Conservation (phyloP, 2,888 invertebrate species). For the Epsilonema sp. region DNA sequence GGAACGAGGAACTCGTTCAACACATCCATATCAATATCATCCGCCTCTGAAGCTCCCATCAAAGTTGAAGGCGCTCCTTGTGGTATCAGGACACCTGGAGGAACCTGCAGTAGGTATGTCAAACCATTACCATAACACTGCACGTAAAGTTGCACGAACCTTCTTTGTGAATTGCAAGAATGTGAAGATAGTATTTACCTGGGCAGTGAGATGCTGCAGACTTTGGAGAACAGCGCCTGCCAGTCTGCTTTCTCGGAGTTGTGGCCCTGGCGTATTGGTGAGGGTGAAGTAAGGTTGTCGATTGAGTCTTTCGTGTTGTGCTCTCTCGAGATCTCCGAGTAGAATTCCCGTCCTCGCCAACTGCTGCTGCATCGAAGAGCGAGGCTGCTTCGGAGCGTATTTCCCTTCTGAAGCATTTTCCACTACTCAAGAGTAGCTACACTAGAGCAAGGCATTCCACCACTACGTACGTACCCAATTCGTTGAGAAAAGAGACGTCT, state of each 20-base stretch:
- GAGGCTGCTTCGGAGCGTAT: no score
- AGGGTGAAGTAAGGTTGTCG: neutral
- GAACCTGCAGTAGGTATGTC: no score
- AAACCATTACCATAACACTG: no score
- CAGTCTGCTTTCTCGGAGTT: neutral
- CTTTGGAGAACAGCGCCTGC: neutral
- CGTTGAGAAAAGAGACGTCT: conserved; percentile 58
- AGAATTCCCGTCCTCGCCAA: neutral
- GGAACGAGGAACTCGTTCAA: neutral
- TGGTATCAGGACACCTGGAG: no score
- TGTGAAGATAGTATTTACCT: neutral
- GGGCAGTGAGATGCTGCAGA: no score
- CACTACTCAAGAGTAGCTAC: no score
- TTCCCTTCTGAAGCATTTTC: no score
- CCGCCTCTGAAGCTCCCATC: neutral
- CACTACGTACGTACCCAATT: conserved; percentile 37
- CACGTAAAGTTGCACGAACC: no score
- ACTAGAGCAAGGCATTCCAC: no score
- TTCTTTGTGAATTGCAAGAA: neutral
- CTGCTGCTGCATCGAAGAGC: neutral
- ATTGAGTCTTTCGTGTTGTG: neutral
- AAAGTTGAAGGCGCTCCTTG: neutral
- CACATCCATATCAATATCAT: neutral
- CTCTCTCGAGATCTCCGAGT: neutral
- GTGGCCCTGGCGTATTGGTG: neutral